Evolutionary conservation across 1,140 invertebrate genomes (phyloP).

Genomic region (Neelides sp.): DNA sequence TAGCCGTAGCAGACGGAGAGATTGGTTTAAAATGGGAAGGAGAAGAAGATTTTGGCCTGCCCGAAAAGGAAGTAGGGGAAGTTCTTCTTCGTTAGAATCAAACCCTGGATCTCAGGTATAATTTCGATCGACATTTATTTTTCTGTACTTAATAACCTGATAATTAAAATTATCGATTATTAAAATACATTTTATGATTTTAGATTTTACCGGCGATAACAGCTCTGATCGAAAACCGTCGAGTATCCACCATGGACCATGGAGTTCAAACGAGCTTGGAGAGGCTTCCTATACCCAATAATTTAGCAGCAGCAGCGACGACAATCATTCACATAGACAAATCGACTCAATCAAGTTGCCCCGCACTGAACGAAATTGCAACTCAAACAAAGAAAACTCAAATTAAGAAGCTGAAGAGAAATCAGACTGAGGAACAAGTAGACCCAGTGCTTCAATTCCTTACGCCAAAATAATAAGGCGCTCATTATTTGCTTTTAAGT

Average conservation of each 20-base stretch:
- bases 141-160: not conserved
- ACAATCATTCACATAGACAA: slow-evolving; percentile 16
- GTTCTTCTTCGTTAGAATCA: slow-evolving; percentile 24
- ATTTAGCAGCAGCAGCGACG: slow-evolving; percentile 6
- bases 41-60: slow-evolving; percentile 9
- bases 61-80: slow-evolving; percentile 1
- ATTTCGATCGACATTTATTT: not conserved
- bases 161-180: not conserved
- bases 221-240: slow-evolving; percentile 20
- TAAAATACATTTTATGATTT: not conserved
- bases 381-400: slow-evolving; percentile 28
- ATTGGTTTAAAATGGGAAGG: slow-evolving; percentile 16
- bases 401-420: slow-evolving; percentile 24
- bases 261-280: slow-evolving; percentile 27
- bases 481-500: too few species aligned
- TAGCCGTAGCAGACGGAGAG: not conserved
- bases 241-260: slow-evolving; percentile 5
- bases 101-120: slow-evolving; percentile 20
- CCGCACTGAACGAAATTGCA: slow-evolving; percentile 17
- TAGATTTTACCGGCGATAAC: slow-evolving; percentile 22
- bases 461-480: slow-evolving; percentile 16
- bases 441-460: slow-evolving; percentile 23
- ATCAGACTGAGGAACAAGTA: too few species aligned
- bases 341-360: slow-evolving; percentile 17
- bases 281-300: not conserved